Evolutionary conservation across 2,888 invertebrate genomes (phyloP).

Genomic region (Endomychus coccineus): DNA sequence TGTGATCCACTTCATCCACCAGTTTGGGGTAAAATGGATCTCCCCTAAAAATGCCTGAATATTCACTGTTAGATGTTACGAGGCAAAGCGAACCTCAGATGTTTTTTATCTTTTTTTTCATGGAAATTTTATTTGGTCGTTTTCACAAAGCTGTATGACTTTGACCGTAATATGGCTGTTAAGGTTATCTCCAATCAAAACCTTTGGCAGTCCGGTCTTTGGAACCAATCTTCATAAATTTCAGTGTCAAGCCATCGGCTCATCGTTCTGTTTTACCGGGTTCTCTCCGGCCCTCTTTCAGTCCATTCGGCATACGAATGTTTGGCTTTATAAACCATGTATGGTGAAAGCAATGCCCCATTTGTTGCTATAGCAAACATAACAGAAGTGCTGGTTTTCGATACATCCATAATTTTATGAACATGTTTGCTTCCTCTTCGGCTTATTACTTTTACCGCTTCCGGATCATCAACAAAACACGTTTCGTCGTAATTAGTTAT

Average conservation of each 20-base stretch:
- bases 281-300: constrained; percentile 15
- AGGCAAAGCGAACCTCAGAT: too few relatives aligned
- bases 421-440: constrained; percentile 33
- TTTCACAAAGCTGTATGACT: constrained; percentile 24
- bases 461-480: constrained; percentile 36
- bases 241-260: constrained; percentile 17
- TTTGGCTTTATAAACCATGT: constrained; percentile 19
- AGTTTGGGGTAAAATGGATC: too few relatives aligned
- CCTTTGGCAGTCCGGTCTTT: constrained; percentile 18
- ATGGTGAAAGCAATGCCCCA: constrained; percentile 18
- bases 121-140: constrained; percentile 27
- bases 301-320: constrained; percentile 16
- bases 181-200: constrained; percentile 33
- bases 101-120: too few relatives aligned
- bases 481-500: constrained; percentile 38
- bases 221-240: constrained; percentile 17
- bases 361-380: constrained; percentile 19
- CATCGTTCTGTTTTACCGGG: constrained; percentile 16
- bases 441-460: constrained; percentile 25
- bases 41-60: too few relatives aligned
- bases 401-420: constrained; percentile 22
- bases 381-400: constrained; percentile 18
- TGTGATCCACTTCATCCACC: too few relatives aligned
- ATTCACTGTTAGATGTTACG: too few relatives aligned
- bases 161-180: constrained; percentile 21